Evolutionary conservation across 2,113 vertebrate genomes (phyloP), one percentile per base, ranked within the genome.

Genomic region (Bos javanicus): DNA sequence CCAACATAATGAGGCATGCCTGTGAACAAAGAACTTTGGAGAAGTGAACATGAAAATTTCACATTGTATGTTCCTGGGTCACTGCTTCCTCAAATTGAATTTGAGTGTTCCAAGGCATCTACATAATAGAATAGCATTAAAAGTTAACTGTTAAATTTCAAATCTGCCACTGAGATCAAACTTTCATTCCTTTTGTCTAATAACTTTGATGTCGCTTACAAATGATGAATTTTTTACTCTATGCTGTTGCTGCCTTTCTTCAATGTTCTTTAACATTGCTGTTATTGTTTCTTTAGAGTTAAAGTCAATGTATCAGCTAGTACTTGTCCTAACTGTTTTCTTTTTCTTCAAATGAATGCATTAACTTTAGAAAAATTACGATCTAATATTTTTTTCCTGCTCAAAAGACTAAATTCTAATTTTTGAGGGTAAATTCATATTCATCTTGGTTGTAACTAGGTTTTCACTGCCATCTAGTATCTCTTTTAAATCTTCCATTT

Each of bases 391-490:
- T 57, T 67, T 71, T 46, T 95, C 48, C 16, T 86, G 25, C 50
- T 91, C 48, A 93, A 88, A 87, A 96, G 33, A 67, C 76, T 88
- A 86, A 48, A 62, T 56, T 25, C 16, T 88, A 62, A 85, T 89
- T 89, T 97, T 83, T 71, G 87, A 86, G 50, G 80, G n/a, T 23
- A 92, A 59, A 97, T 56, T 91, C 80, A 71, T 91, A 88, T 94
- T 95, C 88, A 56, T 88, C 57, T 91, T 71, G 89, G 21, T 82
- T 94, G 36, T 74, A 71, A 56, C 16, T 89, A 91, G 17, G 56
- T 78, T 94, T 92, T 86, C 23, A 80, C n/a, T 48, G 50, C 86
- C 80, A 91, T 78, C 78, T 97, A 60, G n/a, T 46, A 80, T 92
- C 39, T 92, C 43, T 92, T 78, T 81, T 64, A 76, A 80, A 92